Conservation (phyloP, 2,888 invertebrate genomes). For the Eupithecia subumbrata region DNA sequence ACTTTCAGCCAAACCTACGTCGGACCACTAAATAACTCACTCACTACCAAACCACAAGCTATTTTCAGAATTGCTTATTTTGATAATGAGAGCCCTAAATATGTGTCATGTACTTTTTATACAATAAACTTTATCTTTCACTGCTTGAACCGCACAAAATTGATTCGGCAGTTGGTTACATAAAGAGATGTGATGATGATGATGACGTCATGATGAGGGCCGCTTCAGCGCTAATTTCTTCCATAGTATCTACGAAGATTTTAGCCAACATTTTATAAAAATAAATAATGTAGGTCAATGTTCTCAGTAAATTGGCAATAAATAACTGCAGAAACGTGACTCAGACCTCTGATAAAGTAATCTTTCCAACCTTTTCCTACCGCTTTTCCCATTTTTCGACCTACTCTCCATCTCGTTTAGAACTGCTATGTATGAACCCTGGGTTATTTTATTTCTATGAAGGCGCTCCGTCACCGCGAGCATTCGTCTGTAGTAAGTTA, state of each 20-base stretch:
- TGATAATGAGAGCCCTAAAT: too few relatives aligned
- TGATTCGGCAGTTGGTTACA: not conserved
- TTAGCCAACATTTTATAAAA: not conserved
- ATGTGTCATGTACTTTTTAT: too few relatives aligned
- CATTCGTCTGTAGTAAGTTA: not conserved
- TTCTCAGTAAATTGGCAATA: constrained; percentile 2
- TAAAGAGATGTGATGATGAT: not conserved
- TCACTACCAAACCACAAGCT: too few relatives aligned
- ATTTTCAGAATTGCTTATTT: too few relatives aligned
- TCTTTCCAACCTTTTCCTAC: not conserved
- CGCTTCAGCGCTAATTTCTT: not conserved
- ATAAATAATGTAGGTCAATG: not conserved
- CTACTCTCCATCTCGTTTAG: not conserved
- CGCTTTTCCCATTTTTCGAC: not conserved
- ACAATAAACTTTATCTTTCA: too few relatives aligned
- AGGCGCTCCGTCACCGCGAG: not conserved
- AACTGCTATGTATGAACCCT: not conserved
- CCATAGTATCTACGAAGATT: not conserved
- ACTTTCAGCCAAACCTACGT: not conserved
- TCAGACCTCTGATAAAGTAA: constrained; percentile 14
- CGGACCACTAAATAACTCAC: not conserved
- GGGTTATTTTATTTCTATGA: not conserved
- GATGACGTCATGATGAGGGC: not conserved
- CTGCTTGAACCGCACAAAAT: too few relatives aligned
- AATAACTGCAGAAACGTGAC: constrained; percentile 16